Base-by-base conservation (phyloP, 2,797 vertebrate genomes). In the Loris lydekkerianus region DNA sequence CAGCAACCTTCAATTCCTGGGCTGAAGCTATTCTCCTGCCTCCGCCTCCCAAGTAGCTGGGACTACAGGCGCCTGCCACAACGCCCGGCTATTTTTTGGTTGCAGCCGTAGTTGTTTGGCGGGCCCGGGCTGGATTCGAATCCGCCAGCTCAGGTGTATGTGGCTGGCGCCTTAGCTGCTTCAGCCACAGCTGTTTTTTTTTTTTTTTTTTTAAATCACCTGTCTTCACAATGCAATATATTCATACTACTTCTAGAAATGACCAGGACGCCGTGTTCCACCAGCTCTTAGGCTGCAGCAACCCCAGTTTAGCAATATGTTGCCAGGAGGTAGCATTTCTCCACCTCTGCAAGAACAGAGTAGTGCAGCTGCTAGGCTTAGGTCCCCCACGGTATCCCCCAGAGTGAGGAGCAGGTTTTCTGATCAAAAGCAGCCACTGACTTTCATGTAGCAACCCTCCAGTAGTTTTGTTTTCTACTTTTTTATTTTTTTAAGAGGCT, bases 301-400 rank as follows among this genome's bases (percentile, higher is more conserved):
- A 29, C 89, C 98, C 98, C 37, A 99, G 84, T 9, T 98, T 98
- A 10, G 98, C 97, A 17, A 98, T 78, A 98, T 78, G 93, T 99
- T 98, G 70, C 98, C 91, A 97, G 94, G 9, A 98, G 96, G 34
- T 97, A 98, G 15, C 98, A 98, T 40, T 95, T 97, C 95, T 98
- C 97, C 13, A 98, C 95, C 46, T 98, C 98, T 84, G 98, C 98
- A 1, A 96, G 92, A 72, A 98, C 97, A 1, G 97, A 98, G 96
- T 98, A 98, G 60, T 95, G 97, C 89, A 98, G 97, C 94, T 98
- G 97, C 80, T 81, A 95, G 60, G 67, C 83, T 56, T 49, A 5
- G 92, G 34, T 10, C 40, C 34, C 31, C n/a, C 61, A 61, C 21
- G 8, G 82, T 5, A 25, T 58, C 3, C 40, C 60, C 7, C 63